These are phyloP conservation scores for Anguilla megastoma DNA, from an alignment of 2,797 vertebrate genomes.

Conservation along the genomic window DNA sequence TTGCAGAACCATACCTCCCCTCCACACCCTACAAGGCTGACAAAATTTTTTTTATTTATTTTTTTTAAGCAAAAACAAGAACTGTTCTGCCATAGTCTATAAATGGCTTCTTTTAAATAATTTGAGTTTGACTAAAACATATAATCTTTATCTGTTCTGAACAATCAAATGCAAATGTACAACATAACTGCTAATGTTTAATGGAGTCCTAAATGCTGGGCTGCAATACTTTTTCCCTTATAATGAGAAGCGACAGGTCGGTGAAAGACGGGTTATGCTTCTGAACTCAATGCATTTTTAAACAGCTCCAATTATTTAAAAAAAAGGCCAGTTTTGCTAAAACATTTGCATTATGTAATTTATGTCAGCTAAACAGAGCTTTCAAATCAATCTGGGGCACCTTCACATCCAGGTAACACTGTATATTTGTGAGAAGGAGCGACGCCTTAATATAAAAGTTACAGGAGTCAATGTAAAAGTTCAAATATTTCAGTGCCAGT, in stretches of 20 bases:
- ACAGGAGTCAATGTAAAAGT: constrained; percentile 62
- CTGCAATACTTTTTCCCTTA: constrained; percentile 77
- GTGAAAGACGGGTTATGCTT: constrained; percentile 59
- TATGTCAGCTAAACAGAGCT: constrained; percentile 68
- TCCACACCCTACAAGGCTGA: not conserved
- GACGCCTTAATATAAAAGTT: constrained; percentile 61
- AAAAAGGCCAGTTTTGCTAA: constrained; percentile 70
- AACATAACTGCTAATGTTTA: constrained; percentile 76
- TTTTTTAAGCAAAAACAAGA: constrained; percentile 13
- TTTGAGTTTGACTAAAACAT: constrained; percentile 37
- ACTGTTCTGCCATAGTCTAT: not conserved
- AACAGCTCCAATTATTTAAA: constrained; percentile 78
- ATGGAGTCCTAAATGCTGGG: constrained; percentile 77
- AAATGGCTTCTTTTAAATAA: not conserved
- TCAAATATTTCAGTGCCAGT: constrained; percentile 67
- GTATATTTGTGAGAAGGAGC: constrained; percentile 62
- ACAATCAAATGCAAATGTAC: constrained; percentile 78
- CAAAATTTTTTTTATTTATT: not conserved
- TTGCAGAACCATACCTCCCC: not conserved
- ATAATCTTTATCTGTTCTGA: constrained; percentile 41
- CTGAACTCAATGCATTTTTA: constrained; percentile 76
- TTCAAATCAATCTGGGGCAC: constrained; percentile 74
- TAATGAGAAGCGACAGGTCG: constrained; percentile 79
- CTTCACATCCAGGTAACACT: constrained; percentile 62
- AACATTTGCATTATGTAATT: constrained; percentile 79